Percentiles rank a stretch among this genome's conserved stretches.
Evolutionary conservation across 2,113 vertebrate genomes (phyloP).

Genomic region (Alligator mississippiensis): DNA sequence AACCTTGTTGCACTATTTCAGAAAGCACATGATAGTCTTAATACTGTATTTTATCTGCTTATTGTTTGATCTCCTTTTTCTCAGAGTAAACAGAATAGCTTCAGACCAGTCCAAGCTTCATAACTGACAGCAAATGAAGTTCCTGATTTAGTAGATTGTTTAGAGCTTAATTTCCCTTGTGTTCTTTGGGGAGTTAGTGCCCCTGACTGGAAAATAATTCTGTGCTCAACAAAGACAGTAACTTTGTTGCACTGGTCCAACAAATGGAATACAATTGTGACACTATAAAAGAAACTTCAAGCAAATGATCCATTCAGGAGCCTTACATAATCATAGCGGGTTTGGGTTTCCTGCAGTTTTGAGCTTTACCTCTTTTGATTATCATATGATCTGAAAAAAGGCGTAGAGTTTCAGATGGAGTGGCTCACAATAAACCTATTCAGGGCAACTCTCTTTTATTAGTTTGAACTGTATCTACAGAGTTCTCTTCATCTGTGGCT

Average conservation of each 20-base stretch:
- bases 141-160: slow-evolving; percentile 39
- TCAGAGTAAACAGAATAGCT: slow-evolving; percentile 47
- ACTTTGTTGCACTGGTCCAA: slow-evolving; percentile 61
- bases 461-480: slow-evolving; percentile 68
- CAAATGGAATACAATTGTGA: slow-evolving; percentile 67
- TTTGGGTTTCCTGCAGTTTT: slow-evolving; percentile 80
- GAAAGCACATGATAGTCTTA: not conserved
- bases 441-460: slow-evolving; percentile 74
- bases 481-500: slow-evolving; percentile 70
- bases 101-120: slow-evolving; percentile 30
- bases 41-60: not conserved
- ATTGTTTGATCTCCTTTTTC: slow-evolving; percentile 51
- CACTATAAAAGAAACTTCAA: slow-evolving; percentile 63
- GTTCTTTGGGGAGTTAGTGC: slow-evolving; percentile 56
- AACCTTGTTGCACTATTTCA: not conserved
- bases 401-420: slow-evolving; percentile 79
- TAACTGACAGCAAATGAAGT: slow-evolving; percentile 29
- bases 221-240: slow-evolving; percentile 53
- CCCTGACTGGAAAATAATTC: slow-evolving; percentile 57
- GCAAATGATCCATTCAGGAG: slow-evolving; percentile 73
- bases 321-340: slow-evolving; percentile 76
- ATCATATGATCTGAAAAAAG: slow-evolving; percentile 78
- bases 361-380: slow-evolving; percentile 78
- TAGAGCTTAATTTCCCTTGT: slow-evolving; percentile 50
- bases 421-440: slow-evolving; percentile 77